Base-by-base conservation (phyloP, 1,140 invertebrate genomes). In the Ceratina japonica region DNA sequence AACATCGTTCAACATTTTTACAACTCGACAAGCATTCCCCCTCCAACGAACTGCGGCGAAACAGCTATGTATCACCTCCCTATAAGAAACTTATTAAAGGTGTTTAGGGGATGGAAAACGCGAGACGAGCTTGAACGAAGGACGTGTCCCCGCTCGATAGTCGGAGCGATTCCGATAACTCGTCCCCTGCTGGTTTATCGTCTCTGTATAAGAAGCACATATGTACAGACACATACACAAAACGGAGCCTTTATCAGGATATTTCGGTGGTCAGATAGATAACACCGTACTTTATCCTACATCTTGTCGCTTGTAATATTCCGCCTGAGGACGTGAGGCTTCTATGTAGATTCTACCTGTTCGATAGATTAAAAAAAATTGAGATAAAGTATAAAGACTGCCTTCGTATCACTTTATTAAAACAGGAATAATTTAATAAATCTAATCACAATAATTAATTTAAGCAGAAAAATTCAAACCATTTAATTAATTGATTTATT, bases 41-140 rank as follows among this genome's bases (percentile, higher is more conserved):
- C 24, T 2, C 27, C 4, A 31, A 1, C 37, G 10, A 44, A 44
- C 37, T 44, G 37, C 5, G 0, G 37, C 10, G 37, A 44, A 44
- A 44, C 5, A 44, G 5, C 12, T 3, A 59, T 13, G 22, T 24
- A 20, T 58, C n/a, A 7, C 5, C 5, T 7, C n/a, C 56, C n/a
- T 10, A 22, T 54, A 54, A 68, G 51, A 68, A 52, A 51, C 65
- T 68, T 68, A 68, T 68, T 68, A 69, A 31, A 7, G 24, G 8
- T 5, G 51, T 31, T 58, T 20, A 0, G 0, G 2, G 15, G n/a
- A 18, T 13, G 8, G 22, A 49, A 22, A 27, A 22, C 49, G 13
- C 3, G 16, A 16, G 31, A 18, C 18, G 22, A 31, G 15, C 8
- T 15, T n/a, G 2, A n/a, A 7, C 2, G 31, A 3, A 7, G 20